Conservation (phyloP, 1,140 invertebrate genomes). For the Sycophaga agraensis region DNA sequence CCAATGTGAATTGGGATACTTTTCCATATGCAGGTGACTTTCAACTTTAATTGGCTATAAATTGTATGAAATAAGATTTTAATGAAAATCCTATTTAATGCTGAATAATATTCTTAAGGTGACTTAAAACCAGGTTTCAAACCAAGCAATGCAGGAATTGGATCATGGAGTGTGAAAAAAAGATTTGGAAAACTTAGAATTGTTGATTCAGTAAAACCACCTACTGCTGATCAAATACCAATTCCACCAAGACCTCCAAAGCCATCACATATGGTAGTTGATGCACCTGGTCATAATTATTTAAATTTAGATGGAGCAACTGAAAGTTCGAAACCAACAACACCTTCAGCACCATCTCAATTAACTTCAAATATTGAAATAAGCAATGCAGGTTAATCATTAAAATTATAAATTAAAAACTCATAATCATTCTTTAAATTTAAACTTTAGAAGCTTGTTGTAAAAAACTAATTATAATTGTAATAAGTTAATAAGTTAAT, state of each 20-base stretch:
- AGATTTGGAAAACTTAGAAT: constrained; percentile 61
- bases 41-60: not conserved
- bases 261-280: constrained; percentile 62
- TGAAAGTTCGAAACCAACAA: constrained; percentile 45
- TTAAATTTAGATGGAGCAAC: constrained; percentile 57
- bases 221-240: constrained; percentile 41
- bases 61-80: not conserved
- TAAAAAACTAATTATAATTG: not conserved
- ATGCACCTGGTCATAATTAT: constrained; percentile 59
- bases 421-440: not conserved
- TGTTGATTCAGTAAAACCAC: constrained; percentile 42
- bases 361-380: constrained; percentile 62
- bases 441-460: not conserved
- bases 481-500: not conserved
- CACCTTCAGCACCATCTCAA: constrained; percentile 41
- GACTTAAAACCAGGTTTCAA: constrained; percentile 57
- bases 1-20: constrained; percentile 61
- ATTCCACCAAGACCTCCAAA: constrained; percentile 78
- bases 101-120: constrained; percentile 27
- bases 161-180: constrained; percentile 62
- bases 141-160: constrained; percentile 62
- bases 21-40: constrained; percentile 51
- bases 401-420: not conserved
- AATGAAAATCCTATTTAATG: not conserved
- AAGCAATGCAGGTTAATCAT: constrained; percentile 58